Evolutionary conservation across 2,888 invertebrate species (phyloP).

Genomic region (Pammene fasciana): DNA sequence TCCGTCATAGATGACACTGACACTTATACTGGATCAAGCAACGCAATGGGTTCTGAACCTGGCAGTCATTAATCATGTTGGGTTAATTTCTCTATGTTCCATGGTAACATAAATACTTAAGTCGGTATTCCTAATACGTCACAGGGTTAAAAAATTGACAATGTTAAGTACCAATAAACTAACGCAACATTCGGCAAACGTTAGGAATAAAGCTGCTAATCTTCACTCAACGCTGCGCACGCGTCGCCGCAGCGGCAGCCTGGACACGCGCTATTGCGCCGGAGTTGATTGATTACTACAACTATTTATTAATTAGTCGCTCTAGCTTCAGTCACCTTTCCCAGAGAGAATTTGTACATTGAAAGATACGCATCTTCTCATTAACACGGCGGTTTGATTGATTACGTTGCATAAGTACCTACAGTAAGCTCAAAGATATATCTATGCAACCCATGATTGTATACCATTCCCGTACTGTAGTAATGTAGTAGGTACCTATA

Average conservation of each 20-base stretch:
- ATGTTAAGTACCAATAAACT: background rate
- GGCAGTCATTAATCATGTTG: no score
- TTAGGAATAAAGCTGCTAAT: slow-evolving; percentile 45
- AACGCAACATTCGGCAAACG: background rate
- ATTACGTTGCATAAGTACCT: slow-evolving; percentile 1
- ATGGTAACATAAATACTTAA: no score
- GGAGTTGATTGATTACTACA: slow-evolving; percentile 34
- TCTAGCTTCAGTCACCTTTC: slow-evolving; percentile 12
- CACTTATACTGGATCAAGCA: background rate
- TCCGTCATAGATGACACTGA: background rate
- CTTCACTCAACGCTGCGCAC: slow-evolving; percentile 55
- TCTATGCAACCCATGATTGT: background rate
- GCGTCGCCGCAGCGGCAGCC: slow-evolving; percentile 47
- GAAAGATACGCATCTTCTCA: background rate
- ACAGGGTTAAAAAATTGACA: no score
- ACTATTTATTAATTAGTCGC: slow-evolving; percentile 22
- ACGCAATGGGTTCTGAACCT: no score
- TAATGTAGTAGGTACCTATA: no score
- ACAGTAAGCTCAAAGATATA: background rate
- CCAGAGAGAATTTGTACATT: slow-evolving; percentile 5
- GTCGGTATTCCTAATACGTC: no score
- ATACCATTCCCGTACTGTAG: no score
- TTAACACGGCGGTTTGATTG: slow-evolving; percentile 9
- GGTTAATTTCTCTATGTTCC: no score
- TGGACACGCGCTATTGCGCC: slow-evolving; percentile 41